Evolutionary conservation across 2,888 invertebrate genomes (phyloP), one percentile per base, ranked within the genome.

Genomic region (Leucophenga montana): DNA sequence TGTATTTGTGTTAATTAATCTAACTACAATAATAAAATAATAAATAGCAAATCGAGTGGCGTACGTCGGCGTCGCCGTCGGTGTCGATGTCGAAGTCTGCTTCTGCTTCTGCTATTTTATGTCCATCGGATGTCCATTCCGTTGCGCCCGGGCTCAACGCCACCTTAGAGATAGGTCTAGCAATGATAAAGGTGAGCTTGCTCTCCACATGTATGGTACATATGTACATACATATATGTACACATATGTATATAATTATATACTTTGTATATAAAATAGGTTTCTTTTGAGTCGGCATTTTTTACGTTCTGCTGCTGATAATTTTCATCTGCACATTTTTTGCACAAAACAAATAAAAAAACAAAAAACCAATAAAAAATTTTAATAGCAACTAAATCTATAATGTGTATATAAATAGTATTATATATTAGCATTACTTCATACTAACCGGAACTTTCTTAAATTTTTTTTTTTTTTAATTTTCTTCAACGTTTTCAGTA

Each of bases 1-100:
- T 27, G 27, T 27, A 27, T 76, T 67, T 69, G 76, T 71, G 57
- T 66, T 22, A 65, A 76, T 70, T 70, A 68, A 71, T 76, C 77
- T 76, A 70, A 61, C 72, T 50, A 70, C 27, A 27, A 27, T 27
- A 27, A 27, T 3, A 27, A 3, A 27, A 27, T 27, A 27, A 72
- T 70, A 72, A 74, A 56, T 20, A n/a, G 2, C 27, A 27, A 27
- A 33, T 77, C 75, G 56, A 77, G 75, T 75, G 53, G 22, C 48
- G 56, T 59, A 54, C 27, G 62, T 61, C 66, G 6, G 46, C 46
- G 46, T 54, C 62, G 53, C 20, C 44, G 61, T 66, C 31, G 33
- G 39, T 3, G 48, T 39, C 27, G n/a, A n/a, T n/a, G 46, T 54
- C 62, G 53, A 16, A 22, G 61, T 66, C 31, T 20, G 39, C 6